These are phyloP conservation scores for Elephantulus edwardii DNA, from an alignment of 2,113 vertebrate genomes.

Conservation along the genomic window DNA sequence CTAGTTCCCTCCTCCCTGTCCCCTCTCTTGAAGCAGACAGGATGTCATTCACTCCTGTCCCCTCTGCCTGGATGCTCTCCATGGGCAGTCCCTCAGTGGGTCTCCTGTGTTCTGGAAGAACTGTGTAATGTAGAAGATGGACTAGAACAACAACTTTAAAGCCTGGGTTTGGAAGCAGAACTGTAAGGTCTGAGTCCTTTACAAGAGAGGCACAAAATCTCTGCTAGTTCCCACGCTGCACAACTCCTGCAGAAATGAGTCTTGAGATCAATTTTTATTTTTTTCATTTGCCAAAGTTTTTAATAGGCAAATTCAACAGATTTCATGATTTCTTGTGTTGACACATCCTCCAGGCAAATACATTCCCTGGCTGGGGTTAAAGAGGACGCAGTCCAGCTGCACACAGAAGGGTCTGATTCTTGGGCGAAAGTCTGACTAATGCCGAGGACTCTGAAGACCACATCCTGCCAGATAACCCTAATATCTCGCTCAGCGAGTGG, in stretches of 20 bases:
- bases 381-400: slow-evolving; percentile 11
- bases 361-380: not conserved
- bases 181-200: not conserved
- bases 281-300: slow-evolving; percentile 2
- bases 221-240: not conserved
- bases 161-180: not conserved
- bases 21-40: not conserved
- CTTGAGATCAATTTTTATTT: not conserved
- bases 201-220: not conserved
- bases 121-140: accelerated
- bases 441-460: not conserved
- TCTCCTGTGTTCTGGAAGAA: not conserved
- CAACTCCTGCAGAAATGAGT: not conserved
- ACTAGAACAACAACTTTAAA: not conserved
- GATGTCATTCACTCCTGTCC: not conserved
- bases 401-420: slow-evolving; percentile 36
- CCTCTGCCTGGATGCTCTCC: not conserved
- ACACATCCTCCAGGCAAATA: not conserved
- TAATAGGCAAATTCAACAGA: slow-evolving; percentile 9
- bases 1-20: not conserved
- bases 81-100: not conserved
- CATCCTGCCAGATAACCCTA: slow-evolving; percentile 54
- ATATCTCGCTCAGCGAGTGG: slow-evolving; percentile 4
- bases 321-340: not conserved
- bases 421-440: slow-evolving; percentile 48